These are phyloP conservation scores for Habropoda laboriosa DNA, from an alignment of 1,140 invertebrate species.

Conservation along the genomic window DNA sequence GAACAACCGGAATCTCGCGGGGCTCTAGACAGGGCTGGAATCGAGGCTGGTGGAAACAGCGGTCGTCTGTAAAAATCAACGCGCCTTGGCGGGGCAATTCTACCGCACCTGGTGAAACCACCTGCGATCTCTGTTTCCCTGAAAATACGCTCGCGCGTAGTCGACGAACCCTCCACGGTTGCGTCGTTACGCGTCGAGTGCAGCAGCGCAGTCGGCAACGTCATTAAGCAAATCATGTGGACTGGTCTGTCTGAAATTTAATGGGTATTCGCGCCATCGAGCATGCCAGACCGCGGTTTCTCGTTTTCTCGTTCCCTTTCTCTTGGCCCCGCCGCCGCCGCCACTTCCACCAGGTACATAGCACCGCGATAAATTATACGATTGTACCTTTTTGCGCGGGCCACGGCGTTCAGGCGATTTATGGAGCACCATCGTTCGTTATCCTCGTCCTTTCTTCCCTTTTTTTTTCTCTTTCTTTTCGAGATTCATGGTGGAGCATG, in stretches of 20 bases:
- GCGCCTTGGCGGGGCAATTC: slow-evolving; percentile 11
- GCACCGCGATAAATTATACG: slow-evolving; percentile 43
- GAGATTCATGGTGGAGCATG: slow-evolving; percentile 12
- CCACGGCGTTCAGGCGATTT: slow-evolving; percentile 13
- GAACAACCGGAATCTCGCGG: background rate
- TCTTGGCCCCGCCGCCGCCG: background rate
- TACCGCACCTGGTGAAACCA: slow-evolving; percentile 34
- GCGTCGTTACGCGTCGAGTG: slow-evolving; percentile 29
- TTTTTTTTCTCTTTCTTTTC: background rate
- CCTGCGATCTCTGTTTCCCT: slow-evolving; percentile 27
- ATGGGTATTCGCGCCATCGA: slow-evolving; percentile 50
- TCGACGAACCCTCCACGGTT: background rate
- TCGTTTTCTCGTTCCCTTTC: slow-evolving; percentile 31
- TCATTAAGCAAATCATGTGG: slow-evolving; percentile 59
- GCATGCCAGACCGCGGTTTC: slow-evolving; percentile 43
- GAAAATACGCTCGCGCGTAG: slow-evolving; percentile 37
- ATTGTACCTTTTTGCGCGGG: slow-evolving; percentile 41
- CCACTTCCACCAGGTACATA: slow-evolving; percentile 31
- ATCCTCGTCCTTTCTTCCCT: background rate
- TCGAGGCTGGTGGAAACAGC: slow-evolving; percentile 24
- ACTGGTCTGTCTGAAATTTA: slow-evolving; percentile 54
- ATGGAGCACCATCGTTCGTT: slow-evolving; percentile 32
- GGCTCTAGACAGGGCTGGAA: background rate
- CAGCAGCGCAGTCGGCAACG: slow-evolving; percentile 37
- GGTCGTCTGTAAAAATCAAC: slow-evolving; percentile 53